Percentiles rank a stretch among this genome's conserved stretches.
Evolutionary conservation across 2,113 vertebrate species (phyloP).

Genomic region (Macroglossus sobrinus): DNA sequence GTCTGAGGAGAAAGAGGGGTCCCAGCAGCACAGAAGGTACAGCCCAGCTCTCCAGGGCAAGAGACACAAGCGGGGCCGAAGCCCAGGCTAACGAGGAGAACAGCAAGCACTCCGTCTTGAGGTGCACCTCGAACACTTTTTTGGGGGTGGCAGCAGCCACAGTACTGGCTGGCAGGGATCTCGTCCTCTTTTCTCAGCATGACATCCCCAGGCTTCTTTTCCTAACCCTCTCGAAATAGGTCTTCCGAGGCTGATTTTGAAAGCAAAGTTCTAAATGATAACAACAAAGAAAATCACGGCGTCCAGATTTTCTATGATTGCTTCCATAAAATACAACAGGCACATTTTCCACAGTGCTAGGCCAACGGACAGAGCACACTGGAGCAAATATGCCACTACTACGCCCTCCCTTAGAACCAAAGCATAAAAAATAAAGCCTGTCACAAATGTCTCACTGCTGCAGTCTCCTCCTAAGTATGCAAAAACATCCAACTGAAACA

Average conservation of each 20-base stretch:
- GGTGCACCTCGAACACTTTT: neutral
- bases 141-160: neutral
- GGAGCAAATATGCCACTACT: neutral
- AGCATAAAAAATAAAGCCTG: neutral
- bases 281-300: neutral
- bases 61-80: neutral
- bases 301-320: neutral
- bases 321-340: neutral
- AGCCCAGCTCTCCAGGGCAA: neutral
- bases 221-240: neutral
- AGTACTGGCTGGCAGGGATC: neutral
- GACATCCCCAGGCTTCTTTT: neutral
- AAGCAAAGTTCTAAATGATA: neutral
- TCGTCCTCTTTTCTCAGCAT: neutral
- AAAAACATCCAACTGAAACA: conserved; percentile 2
- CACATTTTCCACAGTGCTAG: neutral
- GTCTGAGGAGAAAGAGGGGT: neutral
- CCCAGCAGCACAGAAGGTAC: neutral
- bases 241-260: neutral
- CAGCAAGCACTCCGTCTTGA: neutral
- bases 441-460: neutral
- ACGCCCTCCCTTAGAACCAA: neutral
- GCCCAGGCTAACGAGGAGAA: neutral
- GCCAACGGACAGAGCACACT: neutral
- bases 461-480: neutral